Base-by-base conservation (phyloP, 1,140 invertebrate species). In the Cherax quadricarinatus region DNA sequence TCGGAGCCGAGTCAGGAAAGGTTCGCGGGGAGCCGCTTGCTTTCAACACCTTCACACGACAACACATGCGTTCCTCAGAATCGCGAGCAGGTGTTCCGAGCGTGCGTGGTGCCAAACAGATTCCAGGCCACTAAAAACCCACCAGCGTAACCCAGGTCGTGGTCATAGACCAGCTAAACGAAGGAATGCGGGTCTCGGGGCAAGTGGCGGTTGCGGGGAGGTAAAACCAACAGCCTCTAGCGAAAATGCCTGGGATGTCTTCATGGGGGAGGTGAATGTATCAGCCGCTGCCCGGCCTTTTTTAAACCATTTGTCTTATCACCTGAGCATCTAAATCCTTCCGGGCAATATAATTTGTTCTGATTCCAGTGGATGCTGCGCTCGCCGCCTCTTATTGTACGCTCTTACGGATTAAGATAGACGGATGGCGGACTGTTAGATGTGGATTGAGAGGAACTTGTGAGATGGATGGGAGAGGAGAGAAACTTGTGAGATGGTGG, bases 191-290 rank as follows among this genome's bases (percentile, higher is more conserved):
- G 90, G 84, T 86, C 84, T 84, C 57, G 79, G 90, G 90, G 90
- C 90, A 91, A 91, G 90, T 87, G 90, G 90, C 84, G 90, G 90
- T 91, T 91, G 90, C 51, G 90, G 84, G 90, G 90, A 91, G 90
- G 90, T 91, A 91, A 91, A 91, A 91, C 90, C 90, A 91, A 91
- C 90, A 91, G 90, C 90, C 90, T n/a, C 84, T 86, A 84, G 90
- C 84, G 51, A 91, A 91, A 91, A 91, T 91, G 84, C 90, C 85
- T 91, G 60, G 90, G 90, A 91, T 91, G 90, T 91, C 90, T 91
- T 91, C 90, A 91, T 91, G 90, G 90, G 90, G 90, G 90, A 91
- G 90, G 90, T 78, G 80, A 91, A 91, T 91, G 90, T 86, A 91
- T 91, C 90, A 91, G 90, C 90, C 90, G 73, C 90, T 81, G 90